These are phyloP conservation scores for Parascotia fuliginaria DNA, from an alignment of 2,888 invertebrate genomes.

Conservation along the genomic window DNA sequence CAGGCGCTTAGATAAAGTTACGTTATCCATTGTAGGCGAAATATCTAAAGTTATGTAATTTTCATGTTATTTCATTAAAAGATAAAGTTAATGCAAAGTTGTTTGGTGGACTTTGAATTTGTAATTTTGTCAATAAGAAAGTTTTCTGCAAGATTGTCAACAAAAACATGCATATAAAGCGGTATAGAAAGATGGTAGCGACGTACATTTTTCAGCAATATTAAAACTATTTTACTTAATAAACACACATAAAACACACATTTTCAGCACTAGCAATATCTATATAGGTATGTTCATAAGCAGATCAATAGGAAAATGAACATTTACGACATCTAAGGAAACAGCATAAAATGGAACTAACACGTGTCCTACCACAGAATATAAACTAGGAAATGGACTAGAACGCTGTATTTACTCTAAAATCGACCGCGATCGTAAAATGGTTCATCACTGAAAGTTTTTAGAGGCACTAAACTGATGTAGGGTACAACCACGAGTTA, in stretches of 20 bases:
- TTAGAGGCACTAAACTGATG: constrained; percentile 31
- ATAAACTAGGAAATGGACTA: constrained; percentile 27
- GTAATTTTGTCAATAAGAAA: too few species aligned
- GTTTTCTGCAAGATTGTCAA: too few species aligned
- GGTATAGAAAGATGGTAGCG: too few species aligned
- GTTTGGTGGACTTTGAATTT: not conserved
- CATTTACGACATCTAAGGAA: constrained; percentile 10
- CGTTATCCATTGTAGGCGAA: constrained; percentile 15
- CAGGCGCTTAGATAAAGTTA: constrained; percentile 35
- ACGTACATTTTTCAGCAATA: too few species aligned
- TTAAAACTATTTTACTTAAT: too few species aligned
- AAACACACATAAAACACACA: too few species aligned
- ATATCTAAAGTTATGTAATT: constrained; percentile 18
- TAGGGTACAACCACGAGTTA: constrained; percentile 19
- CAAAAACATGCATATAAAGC: too few species aligned
- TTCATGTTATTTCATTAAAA: constrained; percentile 8
- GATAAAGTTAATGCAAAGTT: not conserved
- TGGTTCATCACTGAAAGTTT: constrained; percentile 37
- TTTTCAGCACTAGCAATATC: too few species aligned
- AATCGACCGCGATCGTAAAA: constrained; percentile 39
- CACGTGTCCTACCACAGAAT: constrained; percentile 30
- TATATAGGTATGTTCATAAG: not conserved
- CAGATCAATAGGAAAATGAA: not conserved
- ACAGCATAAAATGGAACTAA: constrained; percentile 21
- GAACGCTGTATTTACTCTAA: constrained; percentile 28